Evolutionary conservation across 2,888 invertebrate genomes (phyloP).

Genomic region (Orchestes rusci): DNA sequence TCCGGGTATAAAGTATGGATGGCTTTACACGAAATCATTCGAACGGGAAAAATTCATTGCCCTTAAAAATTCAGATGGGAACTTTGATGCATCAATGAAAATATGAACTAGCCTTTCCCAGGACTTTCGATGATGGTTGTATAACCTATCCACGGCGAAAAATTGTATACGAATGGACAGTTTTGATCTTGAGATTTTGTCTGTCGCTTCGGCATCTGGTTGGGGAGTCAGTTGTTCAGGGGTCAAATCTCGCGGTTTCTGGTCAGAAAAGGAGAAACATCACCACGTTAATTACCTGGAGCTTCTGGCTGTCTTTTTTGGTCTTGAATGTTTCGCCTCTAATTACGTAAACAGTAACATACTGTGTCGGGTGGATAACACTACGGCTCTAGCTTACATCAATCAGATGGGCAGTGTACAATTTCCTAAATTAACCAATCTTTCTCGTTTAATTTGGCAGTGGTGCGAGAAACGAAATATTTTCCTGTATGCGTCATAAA

Average conservation of each 20-base stretch:
- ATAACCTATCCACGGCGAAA: background rate
- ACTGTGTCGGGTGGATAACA: conserved; percentile 9
- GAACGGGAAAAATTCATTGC: conserved; percentile 1
- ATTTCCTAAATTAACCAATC: background rate
- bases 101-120: background rate
- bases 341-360: background rate
- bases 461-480: conserved; percentile 4
- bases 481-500: conserved; percentile 1
- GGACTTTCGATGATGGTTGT: conserved; percentile 7
- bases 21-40: conserved; percentile 1
- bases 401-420: conserved; percentile 11
- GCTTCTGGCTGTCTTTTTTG: conserved; percentile 9
- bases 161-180: background rate
- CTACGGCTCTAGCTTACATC: conserved; percentile 10
- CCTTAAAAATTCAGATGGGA: background rate
- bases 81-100: background rate
- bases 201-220: background rate
- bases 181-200: conserved; percentile 1
- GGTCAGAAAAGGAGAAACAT: conserved; percentile 1
- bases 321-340: conserved; percentile 9
- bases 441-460: conserved; percentile 5
- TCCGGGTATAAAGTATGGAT: conserved; percentile 1
- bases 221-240: background rate
- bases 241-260: background rate
- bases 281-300: conserved; percentile 2